These are phyloP conservation scores for Diploscapter pachys DNA, from an alignment of 1,140 invertebrate species.

Conservation along the genomic window DNA sequence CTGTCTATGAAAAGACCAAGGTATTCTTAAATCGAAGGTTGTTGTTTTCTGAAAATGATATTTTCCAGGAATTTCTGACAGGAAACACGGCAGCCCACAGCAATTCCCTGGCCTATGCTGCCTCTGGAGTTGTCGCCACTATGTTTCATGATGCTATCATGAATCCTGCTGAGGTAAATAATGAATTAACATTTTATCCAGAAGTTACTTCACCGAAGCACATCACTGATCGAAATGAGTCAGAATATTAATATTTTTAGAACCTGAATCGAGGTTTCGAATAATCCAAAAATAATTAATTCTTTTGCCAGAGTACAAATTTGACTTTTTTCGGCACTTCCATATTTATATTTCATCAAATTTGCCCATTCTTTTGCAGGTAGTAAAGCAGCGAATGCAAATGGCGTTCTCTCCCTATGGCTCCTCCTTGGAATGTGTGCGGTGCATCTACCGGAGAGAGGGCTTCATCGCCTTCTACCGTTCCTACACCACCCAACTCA, in stretches of 20 bases:
- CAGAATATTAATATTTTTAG: too few species aligned
- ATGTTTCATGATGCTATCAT: conserved; percentile 94
- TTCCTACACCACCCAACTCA: conserved; percentile 85
- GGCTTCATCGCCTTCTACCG: conserved; percentile 90
- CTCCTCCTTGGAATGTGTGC: conserved; percentile 75
- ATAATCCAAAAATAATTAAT: too few species aligned
- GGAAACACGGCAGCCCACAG: conserved; percentile 49
- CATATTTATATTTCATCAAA: too few species aligned
- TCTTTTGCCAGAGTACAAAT: too few species aligned
- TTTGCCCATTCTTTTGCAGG: conserved; percentile 55
- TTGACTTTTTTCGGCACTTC: too few species aligned
- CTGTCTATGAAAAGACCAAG: conserved; percentile 91
- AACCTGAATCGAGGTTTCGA: too few species aligned
- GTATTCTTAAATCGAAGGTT: conserved; percentile 65
- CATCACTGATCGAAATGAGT: too few species aligned
- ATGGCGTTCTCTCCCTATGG: conserved; percentile 92
- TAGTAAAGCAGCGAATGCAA: conserved; percentile 97
- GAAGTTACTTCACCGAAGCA: too few species aligned
- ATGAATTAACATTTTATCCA: too few species aligned
- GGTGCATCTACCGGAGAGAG: conserved; percentile 68
- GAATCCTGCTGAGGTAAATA: conserved; percentile 81
- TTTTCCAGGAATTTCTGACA: conserved; percentile 46
- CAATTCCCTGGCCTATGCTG: conserved; percentile 56
- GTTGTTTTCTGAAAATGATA: conserved; percentile 7
- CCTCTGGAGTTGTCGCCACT: conserved; percentile 73